Percentiles rank a stretch among this genome's conserved stretches.
These are phyloP conservation scores for Philantomba maxwellii DNA, from an alignment of 2,113 vertebrate genomes.

Conservation along the genomic window DNA sequence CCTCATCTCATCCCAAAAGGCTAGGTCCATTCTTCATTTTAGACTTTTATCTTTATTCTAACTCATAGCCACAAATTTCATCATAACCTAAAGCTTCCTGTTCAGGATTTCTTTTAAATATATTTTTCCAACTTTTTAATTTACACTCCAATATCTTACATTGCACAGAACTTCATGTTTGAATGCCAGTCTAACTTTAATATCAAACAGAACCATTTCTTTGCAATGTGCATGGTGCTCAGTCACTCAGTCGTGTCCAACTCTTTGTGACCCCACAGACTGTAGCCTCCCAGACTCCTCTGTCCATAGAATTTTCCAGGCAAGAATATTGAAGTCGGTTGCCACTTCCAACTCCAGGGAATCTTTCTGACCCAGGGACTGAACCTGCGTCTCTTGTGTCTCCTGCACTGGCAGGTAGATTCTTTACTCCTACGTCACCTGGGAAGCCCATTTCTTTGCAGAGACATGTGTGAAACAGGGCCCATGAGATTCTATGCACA, in stretches of 20 bases:
- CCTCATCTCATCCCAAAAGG: background rate
- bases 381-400: background rate
- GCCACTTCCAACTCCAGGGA: background rate
- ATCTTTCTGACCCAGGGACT: background rate
- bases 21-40: background rate
- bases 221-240: background rate
- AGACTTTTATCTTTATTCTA: background rate
- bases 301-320: background rate
- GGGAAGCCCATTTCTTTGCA: conserved; percentile 5
- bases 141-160: background rate
- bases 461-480: background rate
- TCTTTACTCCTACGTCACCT: background rate
- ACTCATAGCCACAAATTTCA: background rate
- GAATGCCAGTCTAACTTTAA: background rate
- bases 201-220: conserved; percentile 17
- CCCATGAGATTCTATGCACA: background rate
- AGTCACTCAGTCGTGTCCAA: background rate
- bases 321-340: background rate
- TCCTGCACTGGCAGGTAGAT: background rate
- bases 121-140: background rate
- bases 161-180: background rate
- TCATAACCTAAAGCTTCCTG: background rate
- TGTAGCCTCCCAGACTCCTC: background rate
- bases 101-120: background rate
- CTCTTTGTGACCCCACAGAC: background rate